A percentile compares a stretch with the other conserved stretches of the same genome.
phyloP scores from a whole-genome alignment of 2,113 vertebrate genomes.

The Pachycephala philippinensis region DNA sequence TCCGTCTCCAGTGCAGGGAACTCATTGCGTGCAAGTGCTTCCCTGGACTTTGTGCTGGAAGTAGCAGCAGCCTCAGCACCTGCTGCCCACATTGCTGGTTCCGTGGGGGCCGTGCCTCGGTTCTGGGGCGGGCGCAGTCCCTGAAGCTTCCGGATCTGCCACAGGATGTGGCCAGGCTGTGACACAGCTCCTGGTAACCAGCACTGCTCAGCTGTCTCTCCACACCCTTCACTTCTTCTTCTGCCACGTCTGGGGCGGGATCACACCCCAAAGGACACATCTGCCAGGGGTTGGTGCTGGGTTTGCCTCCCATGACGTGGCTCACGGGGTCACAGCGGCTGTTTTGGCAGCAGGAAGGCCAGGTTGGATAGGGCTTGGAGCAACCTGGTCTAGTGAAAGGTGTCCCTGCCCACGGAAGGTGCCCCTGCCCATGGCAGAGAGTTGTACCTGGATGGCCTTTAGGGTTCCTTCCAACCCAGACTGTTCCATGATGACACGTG shows the following conservation, averaged over 20 bases:
- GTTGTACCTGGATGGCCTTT: not conserved
- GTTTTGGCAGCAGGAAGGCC: not conserved
- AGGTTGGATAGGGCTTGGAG: not conserved
- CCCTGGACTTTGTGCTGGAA: not conserved
- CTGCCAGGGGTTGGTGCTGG: not conserved
- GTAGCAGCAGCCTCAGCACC: not conserved
- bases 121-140: not conserved
- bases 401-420: not conserved
- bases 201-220: not conserved
- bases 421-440: not conserved
- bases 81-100: not conserved
- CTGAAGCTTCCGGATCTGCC: not conserved
- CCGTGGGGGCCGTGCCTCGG: accelerated
- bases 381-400: not conserved
- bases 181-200: not conserved
- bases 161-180: conserved; percentile 59
- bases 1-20: not conserved
- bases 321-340: accelerated
- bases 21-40: not conserved
- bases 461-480: not conserved
- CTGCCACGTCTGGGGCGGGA: not conserved
- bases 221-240: not conserved
- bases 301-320: not conserved
- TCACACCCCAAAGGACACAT: accelerated
- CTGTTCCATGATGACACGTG: not conserved